These are phyloP conservation scores for Plebejus anna DNA, from an alignment of 2,888 invertebrate genomes.

Conservation along the genomic window DNA sequence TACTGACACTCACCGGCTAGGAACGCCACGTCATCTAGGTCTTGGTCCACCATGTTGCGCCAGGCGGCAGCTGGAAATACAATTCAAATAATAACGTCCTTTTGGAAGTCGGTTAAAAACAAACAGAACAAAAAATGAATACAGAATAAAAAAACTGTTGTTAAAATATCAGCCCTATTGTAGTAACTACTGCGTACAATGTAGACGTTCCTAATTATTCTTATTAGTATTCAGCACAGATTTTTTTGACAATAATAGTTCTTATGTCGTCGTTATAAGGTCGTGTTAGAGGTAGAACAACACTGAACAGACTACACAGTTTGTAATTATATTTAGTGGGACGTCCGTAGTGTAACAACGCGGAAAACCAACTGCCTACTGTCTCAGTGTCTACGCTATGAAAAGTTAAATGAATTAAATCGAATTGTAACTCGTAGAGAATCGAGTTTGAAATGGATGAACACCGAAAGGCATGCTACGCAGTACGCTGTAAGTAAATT, in stretches of 20 bases:
- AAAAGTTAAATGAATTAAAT: background rate
- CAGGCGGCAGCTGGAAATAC: slow-evolving; percentile 71
- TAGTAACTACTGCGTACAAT: too few species aligned
- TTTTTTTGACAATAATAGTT: background rate
- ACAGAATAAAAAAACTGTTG: background rate
- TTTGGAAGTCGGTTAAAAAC: background rate
- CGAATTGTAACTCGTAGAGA: too few species aligned
- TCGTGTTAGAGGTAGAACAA: background rate
- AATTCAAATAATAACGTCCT: slow-evolving; percentile 6
- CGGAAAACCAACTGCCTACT: background rate
- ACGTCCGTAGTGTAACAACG: background rate
- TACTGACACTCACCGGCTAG: slow-evolving; percentile 85
- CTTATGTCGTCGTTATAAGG: background rate
- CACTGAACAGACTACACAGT: background rate
- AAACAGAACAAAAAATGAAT: background rate
- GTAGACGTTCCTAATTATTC: too few species aligned
- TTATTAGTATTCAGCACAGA: too few species aligned
- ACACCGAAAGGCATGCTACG: too few species aligned
- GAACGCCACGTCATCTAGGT: slow-evolving; percentile 95
- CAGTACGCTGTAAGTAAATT: too few species aligned
- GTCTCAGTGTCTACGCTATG: background rate
- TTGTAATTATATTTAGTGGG: background rate
- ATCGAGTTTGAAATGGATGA: too few species aligned
- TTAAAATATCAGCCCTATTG: background rate
- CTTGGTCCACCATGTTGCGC: slow-evolving; percentile 92